phyloP scores from a whole-genome alignment of 64 coral and sea anemone species.

The Pocillopora verrucosa region DNA sequence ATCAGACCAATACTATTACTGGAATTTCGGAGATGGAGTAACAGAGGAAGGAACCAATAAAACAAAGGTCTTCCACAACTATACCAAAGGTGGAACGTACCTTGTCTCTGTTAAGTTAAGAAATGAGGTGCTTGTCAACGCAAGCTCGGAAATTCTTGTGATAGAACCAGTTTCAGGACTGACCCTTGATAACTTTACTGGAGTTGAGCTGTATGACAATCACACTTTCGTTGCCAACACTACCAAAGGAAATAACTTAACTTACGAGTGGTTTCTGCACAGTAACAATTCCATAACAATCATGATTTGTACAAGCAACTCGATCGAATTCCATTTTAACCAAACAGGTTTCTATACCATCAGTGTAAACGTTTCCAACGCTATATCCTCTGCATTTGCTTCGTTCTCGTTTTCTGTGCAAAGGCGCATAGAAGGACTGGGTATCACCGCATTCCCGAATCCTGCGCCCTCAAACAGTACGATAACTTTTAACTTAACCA shows the following conservation, averaged over 20 bases:
- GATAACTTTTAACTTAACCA: conserved; percentile 77
- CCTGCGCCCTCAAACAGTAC: conserved; percentile 75
- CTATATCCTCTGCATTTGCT: conserved; percentile 41
- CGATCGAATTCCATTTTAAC: conserved; percentile 56
- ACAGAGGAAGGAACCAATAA: neutral
- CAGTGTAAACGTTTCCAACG: conserved; percentile 74
- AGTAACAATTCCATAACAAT: conserved; percentile 18
- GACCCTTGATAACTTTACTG: conserved; percentile 58
- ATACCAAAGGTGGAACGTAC: conserved; percentile 30
- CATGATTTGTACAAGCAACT: conserved; percentile 31
- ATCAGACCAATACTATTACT: conserved; percentile 39
- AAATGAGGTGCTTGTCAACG: neutral
- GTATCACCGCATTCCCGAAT: conserved; percentile 69
- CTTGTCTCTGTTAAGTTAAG: conserved; percentile 35
- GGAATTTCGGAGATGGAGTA: conserved; percentile 66
- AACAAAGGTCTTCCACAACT: conserved; percentile 18
- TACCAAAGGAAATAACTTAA: conserved; percentile 73
- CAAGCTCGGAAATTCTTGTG: conserved; percentile 47
- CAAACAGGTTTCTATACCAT: conserved; percentile 52
- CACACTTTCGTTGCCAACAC: conserved; percentile 57
- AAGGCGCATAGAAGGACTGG: conserved; percentile 45
- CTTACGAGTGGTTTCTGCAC: conserved; percentile 66
- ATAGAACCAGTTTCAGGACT: conserved; percentile 53
- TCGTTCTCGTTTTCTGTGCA: conserved; percentile 58
- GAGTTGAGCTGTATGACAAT: conserved; percentile 61